phyloP scores from a whole-genome alignment of 1,140 invertebrate species.

The Vollenhovia emeryi region DNA sequence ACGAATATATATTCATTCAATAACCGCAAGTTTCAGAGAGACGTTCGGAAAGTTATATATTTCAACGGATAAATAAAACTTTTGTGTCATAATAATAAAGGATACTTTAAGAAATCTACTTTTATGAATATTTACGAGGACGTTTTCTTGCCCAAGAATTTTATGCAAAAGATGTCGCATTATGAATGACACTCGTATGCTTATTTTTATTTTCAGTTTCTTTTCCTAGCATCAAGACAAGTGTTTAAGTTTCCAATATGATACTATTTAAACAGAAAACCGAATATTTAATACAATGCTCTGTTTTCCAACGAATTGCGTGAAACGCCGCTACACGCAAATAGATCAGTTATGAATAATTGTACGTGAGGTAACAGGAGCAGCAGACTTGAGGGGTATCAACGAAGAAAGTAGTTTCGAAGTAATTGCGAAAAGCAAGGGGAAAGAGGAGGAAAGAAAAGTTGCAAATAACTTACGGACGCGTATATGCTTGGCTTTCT shows the following conservation, averaged over 20 bases:
- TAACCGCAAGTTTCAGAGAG: not conserved
- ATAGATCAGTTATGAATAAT: not conserved
- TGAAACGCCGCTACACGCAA: not conserved
- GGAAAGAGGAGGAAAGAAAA: not conserved
- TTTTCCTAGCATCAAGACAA: not conserved
- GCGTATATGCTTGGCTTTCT: not conserved
- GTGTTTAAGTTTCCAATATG: not conserved
- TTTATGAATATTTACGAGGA: not conserved
- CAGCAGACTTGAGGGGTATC: not conserved
- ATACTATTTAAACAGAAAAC: too few relatives aligned
- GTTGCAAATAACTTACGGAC: not conserved
- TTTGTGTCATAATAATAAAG: too few relatives aligned
- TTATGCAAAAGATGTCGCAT: not conserved
- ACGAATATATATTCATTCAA: not conserved
- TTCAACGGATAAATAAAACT: too few relatives aligned
- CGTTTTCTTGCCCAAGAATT: not conserved
- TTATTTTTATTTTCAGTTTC: not conserved
- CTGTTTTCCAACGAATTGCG: not conserved
- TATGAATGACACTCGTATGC: not conserved
- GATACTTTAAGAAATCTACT: not conserved
- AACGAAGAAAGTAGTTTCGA: not conserved
- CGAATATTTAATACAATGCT: too few relatives aligned
- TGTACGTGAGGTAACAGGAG: not conserved
- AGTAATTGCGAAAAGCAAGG: not conserved
- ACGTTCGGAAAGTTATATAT: not conserved